These are phyloP conservation scores for Pycnonotus jocosus DNA, from an alignment of 2,113 vertebrate genomes.

Conservation along the genomic window DNA sequence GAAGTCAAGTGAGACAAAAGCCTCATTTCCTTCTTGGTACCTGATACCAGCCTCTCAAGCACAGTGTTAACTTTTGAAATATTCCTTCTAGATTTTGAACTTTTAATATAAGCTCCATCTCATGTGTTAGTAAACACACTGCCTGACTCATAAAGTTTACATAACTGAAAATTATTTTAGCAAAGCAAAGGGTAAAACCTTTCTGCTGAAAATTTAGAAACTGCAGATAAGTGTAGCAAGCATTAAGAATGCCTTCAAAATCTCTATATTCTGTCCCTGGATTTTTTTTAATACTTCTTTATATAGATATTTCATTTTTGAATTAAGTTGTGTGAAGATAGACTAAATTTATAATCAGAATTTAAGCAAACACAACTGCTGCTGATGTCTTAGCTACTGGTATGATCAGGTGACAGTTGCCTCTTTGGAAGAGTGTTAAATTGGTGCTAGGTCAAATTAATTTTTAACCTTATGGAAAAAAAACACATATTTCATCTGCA, in stretches of 20 bases:
- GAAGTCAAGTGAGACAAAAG: not conserved
- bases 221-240: not conserved
- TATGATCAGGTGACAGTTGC: not conserved
- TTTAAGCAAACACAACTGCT: not conserved
- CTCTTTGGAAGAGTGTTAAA: not conserved
- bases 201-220: not conserved
- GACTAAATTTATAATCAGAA: not conserved
- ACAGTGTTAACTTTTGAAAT: not conserved
- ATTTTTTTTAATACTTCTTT: not conserved
- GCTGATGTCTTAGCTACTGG: not conserved
- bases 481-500: not conserved
- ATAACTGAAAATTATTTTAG: not conserved
- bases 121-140: not conserved
- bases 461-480: not conserved
- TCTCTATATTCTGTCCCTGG: not conserved
- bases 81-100: not conserved
- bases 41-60: not conserved
- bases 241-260: not conserved
- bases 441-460: not conserved
- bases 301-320: not conserved
- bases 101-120: not conserved
- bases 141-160: not conserved
- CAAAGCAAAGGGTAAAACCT: not conserved
- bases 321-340: not conserved
- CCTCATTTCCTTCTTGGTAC: not conserved